These are phyloP conservation scores for Macrosoma leucophasiata DNA, from an alignment of 2,888 invertebrate genomes.

Conservation along the genomic window DNA sequence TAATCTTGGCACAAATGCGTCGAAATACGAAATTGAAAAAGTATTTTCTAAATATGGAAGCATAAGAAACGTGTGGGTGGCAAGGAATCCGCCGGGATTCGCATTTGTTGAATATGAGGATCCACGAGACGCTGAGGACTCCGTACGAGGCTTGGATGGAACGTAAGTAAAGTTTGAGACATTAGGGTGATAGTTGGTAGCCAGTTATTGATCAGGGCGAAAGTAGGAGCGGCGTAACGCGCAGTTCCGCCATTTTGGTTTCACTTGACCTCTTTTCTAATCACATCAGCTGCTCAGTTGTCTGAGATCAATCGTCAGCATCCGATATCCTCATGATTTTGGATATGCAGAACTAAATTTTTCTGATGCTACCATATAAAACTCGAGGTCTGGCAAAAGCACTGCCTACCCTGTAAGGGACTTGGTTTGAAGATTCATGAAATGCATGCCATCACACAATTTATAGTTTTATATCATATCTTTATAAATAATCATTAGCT, in stretches of 20 bases:
- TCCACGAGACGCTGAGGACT: conserved; percentile 90
- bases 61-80: conserved; percentile 94
- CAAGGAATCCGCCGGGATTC: conserved; percentile 93
- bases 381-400: too few species aligned
- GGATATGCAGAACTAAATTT: too few species aligned
- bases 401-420: too few species aligned
- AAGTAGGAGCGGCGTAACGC: background rate
- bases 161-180: conserved; percentile 50
- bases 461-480: too few species aligned
- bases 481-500: too few species aligned
- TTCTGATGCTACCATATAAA: too few species aligned
- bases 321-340: too few species aligned
- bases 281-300: too few species aligned
- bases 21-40: conserved; percentile 92
- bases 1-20: conserved; percentile 92
- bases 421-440: too few species aligned
- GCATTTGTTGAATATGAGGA: conserved; percentile 95
- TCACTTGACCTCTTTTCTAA: too few species aligned
- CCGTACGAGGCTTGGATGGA: conserved; percentile 88
- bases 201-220: background rate
- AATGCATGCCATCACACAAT: too few species aligned
- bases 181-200: background rate
- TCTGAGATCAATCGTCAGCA: too few species aligned
- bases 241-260: conserved; percentile 7
- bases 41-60: conserved; percentile 92